A percentile compares a stretch with the other conserved stretches of the same genome.
Conservation (phyloP, 2,888 invertebrate species). For the Epiblema foenella region DNA sequence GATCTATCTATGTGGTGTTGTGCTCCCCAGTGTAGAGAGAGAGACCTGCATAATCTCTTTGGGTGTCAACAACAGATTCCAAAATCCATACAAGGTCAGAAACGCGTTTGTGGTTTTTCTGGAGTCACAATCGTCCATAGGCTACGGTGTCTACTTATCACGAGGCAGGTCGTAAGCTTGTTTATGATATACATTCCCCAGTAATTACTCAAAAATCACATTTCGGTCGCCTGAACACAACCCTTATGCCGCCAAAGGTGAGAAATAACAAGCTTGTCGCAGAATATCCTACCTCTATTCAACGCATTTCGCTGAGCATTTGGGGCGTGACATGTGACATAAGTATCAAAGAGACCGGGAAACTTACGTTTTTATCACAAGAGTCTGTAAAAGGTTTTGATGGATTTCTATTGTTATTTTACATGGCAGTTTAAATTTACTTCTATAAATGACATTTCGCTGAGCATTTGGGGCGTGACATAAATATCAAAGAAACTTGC, state of each 20-base stretch:
- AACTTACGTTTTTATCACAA: slow-evolving; percentile 22
- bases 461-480: slow-evolving; percentile 15
- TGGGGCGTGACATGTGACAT: slow-evolving; percentile 18
- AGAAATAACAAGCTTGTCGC: slow-evolving; percentile 26
- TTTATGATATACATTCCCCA: neutral
- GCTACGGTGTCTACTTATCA: too few species aligned
- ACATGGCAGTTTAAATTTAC: neutral
- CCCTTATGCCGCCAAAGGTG: slow-evolving; percentile 13
- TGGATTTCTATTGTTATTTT: slow-evolving; percentile 10
- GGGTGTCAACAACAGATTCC: too few species aligned
- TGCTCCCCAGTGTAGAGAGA: too few species aligned
- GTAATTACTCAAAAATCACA: neutral
- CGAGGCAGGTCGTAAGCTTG: too few species aligned
- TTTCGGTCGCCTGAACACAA: neutral
- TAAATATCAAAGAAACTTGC: slow-evolving; percentile 32
- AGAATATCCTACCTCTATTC: slow-evolving; percentile 13
- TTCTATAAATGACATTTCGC: too few species aligned
- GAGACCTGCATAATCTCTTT: too few species aligned
- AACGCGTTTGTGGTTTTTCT: too few species aligned
- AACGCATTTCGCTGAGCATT: slow-evolving; percentile 13
- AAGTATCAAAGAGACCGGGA: slow-evolving; percentile 26
- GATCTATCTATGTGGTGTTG: too few species aligned
- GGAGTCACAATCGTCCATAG: too few species aligned
- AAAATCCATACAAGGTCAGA: too few species aligned
- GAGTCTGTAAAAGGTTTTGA: slow-evolving; percentile 9